Conservation (phyloP, 2,888 invertebrate species). For the Neoaliturus tenellus region DNA sequence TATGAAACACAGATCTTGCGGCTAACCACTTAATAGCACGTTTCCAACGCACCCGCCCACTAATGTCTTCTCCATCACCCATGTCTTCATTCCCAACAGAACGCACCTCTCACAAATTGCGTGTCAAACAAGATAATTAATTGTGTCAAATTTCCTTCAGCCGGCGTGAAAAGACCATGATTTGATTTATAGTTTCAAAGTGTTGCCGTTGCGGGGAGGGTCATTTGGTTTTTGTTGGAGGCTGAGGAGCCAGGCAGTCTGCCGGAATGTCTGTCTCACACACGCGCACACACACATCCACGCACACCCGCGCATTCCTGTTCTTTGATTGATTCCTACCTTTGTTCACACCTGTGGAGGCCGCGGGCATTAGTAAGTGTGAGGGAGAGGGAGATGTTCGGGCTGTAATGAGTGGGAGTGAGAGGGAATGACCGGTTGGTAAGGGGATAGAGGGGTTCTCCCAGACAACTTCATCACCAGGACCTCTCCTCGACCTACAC, state of each 20-base stretch:
- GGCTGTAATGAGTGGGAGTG: background rate
- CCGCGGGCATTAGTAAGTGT: background rate
- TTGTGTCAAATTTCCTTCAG: background rate
- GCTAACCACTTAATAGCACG: no score
- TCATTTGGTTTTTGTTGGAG: conserved; percentile 42
- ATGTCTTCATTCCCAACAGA: no score
- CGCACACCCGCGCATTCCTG: background rate
- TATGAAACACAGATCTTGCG: no score
- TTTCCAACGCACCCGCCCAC: background rate
- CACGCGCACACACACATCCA: background rate
- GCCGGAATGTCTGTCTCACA: background rate
- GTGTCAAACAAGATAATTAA: conserved; percentile 26
- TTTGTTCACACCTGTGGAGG: conserved; percentile 45
- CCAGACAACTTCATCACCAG: background rate
- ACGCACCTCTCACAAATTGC: background rate
- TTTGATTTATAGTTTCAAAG: conserved; percentile 8
- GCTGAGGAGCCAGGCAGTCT: conserved; percentile 36
- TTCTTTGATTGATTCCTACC: conserved; percentile 41
- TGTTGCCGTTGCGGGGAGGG: background rate
- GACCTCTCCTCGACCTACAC: background rate
- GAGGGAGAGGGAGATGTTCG: background rate
- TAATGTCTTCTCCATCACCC: no score
- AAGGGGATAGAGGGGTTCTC: background rate
- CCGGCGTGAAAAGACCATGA: conserved; percentile 25
- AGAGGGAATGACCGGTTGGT: no score